Evolutionary conservation across 2,797 vertebrate species (phyloP).

Genomic region (Anabas testudineus): DNA sequence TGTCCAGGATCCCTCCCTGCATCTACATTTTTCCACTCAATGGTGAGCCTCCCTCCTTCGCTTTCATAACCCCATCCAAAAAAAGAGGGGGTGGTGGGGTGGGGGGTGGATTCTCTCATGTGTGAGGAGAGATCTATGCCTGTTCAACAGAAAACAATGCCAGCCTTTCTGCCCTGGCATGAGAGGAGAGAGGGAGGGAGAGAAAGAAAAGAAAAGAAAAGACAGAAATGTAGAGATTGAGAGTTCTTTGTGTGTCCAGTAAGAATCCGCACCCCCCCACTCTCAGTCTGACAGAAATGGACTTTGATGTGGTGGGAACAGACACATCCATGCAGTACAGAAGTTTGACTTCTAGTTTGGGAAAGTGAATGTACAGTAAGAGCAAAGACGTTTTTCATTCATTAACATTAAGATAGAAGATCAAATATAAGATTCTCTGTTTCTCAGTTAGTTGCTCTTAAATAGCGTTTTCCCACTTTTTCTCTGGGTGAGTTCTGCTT

Average conservation of each 20-base stretch:
- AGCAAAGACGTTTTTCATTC: neutral
- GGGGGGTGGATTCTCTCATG: constrained; percentile 61
- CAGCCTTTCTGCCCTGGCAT: constrained; percentile 63
- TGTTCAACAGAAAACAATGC: constrained; percentile 59
- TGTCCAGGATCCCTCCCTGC: constrained; percentile 19
- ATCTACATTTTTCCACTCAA: constrained; percentile 59
- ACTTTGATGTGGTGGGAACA: constrained; percentile 49
- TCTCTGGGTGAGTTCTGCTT: too few relatives aligned
- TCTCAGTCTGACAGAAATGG: constrained; percentile 6
- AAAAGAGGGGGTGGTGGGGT: too few relatives aligned
- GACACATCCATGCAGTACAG: neutral
- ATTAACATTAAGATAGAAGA: too few relatives aligned
- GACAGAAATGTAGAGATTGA: constrained; percentile 20
- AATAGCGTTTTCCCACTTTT: too few relatives aligned
- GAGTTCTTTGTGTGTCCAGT: constrained; percentile 48
- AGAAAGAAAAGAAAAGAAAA: neutral
- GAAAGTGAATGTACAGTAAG: neutral
- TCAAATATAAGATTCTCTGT: too few relatives aligned
- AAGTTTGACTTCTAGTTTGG: neutral
- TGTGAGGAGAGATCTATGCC: constrained; percentile 55
- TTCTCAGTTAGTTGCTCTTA: too few relatives aligned
- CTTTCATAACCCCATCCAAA: constrained; percentile 45
- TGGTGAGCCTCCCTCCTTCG: constrained; percentile 26
- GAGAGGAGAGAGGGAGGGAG: constrained; percentile 27
- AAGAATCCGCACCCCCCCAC: constrained; percentile 34